Percentiles rank a stretch among this genome's conserved stretches.
Conservation (phyloP, 2,113 vertebrate genomes). For the Taxidea taxus region DNA sequence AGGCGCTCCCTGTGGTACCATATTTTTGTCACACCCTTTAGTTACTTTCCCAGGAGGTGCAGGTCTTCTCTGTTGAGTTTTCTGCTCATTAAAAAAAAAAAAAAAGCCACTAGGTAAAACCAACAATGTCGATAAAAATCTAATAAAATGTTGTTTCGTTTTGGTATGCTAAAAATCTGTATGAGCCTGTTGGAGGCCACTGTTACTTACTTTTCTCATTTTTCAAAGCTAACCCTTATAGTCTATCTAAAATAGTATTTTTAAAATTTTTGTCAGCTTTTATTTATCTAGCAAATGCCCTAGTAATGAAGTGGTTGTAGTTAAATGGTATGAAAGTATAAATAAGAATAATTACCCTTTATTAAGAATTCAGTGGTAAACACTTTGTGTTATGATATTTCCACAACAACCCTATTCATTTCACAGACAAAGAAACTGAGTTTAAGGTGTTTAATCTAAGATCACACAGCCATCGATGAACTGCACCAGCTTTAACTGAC, state of each 20-base stretch:
- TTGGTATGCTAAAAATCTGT: not conserved
- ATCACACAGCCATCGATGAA: not conserved
- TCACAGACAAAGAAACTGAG: not conserved
- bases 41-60: not conserved
- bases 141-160: not conserved
- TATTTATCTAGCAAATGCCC: not conserved
- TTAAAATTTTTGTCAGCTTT: not conserved
- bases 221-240: not conserved
- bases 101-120: not conserved
- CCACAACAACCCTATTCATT: not conserved
- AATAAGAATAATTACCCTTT: not conserved
- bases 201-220: not conserved
- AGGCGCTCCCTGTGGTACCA: too few species aligned
- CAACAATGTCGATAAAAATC: not conserved
- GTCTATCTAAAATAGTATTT: not conserved
- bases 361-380: not conserved
- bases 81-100: not conserved
- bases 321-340: not conserved
- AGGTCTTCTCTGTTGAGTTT: not conserved
- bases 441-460: not conserved
- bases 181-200: not conserved
- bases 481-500: not conserved
- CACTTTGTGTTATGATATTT: not conserved
- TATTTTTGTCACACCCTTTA: not conserved
- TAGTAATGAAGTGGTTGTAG: not conserved